A percentile compares a stretch with the other conserved stretches of the same genome.
Evolutionary conservation across 1,140 invertebrate species (phyloP).

Genomic region (Ceratosolen solmsi): DNA sequence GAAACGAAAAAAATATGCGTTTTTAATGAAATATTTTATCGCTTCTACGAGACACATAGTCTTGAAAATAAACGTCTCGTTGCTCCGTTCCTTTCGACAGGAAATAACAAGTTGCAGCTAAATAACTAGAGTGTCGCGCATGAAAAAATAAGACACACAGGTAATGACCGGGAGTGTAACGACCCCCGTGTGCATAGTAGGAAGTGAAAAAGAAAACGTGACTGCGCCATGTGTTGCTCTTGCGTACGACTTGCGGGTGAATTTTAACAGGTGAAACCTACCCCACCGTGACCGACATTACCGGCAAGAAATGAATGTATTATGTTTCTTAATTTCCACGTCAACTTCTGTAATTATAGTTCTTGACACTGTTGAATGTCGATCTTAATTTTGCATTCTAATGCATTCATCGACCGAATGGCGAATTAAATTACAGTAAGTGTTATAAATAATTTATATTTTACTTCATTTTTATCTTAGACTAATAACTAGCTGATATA

Average conservation of each 20-base stretch:
- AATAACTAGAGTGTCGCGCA: constrained; percentile 38
- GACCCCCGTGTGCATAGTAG: constrained; percentile 20
- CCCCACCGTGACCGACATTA: constrained; percentile 63
- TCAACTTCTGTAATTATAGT: constrained; percentile 21
- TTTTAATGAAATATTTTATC: not conserved
- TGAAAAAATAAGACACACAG: constrained; percentile 41
- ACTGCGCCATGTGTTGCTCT: constrained; percentile 44
- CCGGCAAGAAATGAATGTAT: constrained; percentile 39
- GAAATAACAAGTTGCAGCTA: constrained; percentile 33
- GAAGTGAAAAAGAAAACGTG: constrained; percentile 33
- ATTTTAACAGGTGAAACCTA: constrained; percentile 64
- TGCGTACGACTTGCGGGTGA: constrained; percentile 51
- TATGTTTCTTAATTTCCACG: constrained; percentile 45
- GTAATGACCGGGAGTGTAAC: constrained; percentile 47
- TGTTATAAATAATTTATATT: too few species aligned
- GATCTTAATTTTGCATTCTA: not conserved
- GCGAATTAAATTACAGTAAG: not conserved
- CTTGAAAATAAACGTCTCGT: not conserved
- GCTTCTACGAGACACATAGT: not conserved
- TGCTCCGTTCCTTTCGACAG: not conserved
- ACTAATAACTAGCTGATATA: too few species aligned
- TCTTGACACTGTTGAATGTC: constrained; percentile 11
- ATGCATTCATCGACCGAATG: not conserved
- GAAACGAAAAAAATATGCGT: too few species aligned
- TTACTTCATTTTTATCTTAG: too few species aligned